Evolutionary conservation across 2,113 vertebrate genomes (phyloP), one percentile per base, ranked within the genome.

Genomic region (Pseudorhombus dupliciocellatus): DNA sequence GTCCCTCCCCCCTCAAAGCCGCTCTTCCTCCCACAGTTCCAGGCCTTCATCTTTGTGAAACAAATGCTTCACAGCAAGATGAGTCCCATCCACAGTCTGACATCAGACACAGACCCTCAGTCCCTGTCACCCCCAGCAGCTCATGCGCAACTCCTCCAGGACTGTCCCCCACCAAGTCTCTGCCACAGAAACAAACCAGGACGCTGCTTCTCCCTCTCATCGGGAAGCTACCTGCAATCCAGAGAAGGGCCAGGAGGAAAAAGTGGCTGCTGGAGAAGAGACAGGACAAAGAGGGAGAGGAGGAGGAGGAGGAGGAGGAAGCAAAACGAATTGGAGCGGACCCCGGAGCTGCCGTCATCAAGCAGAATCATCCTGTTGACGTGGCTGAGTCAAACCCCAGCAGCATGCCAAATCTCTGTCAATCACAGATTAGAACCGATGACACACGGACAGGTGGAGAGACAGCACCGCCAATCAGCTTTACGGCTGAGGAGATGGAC

Each of bases 401-500:
- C 85, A 91, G n/a, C 58, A 58, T 15, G 73, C 77, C 84, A 83
- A 86, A 79, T 77, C 79, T 77, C 89, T 91, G 77, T 68, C 72
- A 77, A 74, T 81, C 85, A 69, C 86, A 87, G 80, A 80, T 91
- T 73, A 89, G 89, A 90, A 73, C 89, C 44, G 85, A 85, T 82
- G 90, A 89, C 86, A 89, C 92, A 93, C 89, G 92, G 86, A 66
- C 89, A 73, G 68, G 84, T 82, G 86, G 55, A 67, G 84, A 95
- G 87, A 88, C 86, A 1, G 94, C 94, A 80, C 94, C 93, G 70
- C 95, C 96, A 67, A 90, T 99, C 88, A 98, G 93, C 7, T 99
- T 97, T 87, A 95, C 95, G 10, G 95, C 96, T 2, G 98, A 99
- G 68, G 98, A 99, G 91, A 94, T 98, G 84, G 97, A 96, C 77